These are phyloP conservation scores for Coluber constrictor DNA, from an alignment of 2,797 vertebrate genomes.

Conservation along the genomic window DNA sequence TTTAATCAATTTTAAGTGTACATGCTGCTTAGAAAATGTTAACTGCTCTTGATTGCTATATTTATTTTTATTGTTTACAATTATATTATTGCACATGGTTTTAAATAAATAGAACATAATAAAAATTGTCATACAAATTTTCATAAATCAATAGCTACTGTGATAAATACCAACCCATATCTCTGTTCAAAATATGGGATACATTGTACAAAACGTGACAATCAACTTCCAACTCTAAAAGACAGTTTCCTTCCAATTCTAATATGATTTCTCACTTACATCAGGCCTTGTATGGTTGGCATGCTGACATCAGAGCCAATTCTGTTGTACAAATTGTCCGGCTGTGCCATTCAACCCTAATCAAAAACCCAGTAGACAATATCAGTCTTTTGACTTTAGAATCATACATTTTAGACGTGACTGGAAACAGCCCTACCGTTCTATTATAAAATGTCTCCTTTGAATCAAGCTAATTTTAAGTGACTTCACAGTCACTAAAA, in stretches of 20 bases:
- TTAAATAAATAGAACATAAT: not conserved
- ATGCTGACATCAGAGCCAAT: not conserved
- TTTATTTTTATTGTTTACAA: not conserved
- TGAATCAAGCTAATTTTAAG: not conserved
- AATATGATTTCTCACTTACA: constrained; percentile 2
- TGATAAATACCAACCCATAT: not conserved
- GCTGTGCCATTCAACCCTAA: not conserved
- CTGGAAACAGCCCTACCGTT: not conserved
- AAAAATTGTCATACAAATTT: not conserved
- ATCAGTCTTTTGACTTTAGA: not conserved
- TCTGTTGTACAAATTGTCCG: not conserved
- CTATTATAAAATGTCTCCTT: not conserved
- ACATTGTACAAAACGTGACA: not conserved
- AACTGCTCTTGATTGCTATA: not conserved
- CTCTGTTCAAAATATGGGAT: not conserved
- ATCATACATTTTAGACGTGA: not conserved
- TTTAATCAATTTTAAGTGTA: not conserved
- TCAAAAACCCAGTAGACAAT: not conserved
- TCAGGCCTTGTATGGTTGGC: not conserved
- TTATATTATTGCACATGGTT: not conserved
- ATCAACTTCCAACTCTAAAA: not conserved
- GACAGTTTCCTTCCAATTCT: not conserved
- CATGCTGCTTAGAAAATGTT: not conserved
- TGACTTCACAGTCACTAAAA: not conserved
- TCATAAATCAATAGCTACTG: not conserved